phyloP scores from a whole-genome alignment of 2,888 invertebrate species.

The Tenthredo distinguenda region DNA sequence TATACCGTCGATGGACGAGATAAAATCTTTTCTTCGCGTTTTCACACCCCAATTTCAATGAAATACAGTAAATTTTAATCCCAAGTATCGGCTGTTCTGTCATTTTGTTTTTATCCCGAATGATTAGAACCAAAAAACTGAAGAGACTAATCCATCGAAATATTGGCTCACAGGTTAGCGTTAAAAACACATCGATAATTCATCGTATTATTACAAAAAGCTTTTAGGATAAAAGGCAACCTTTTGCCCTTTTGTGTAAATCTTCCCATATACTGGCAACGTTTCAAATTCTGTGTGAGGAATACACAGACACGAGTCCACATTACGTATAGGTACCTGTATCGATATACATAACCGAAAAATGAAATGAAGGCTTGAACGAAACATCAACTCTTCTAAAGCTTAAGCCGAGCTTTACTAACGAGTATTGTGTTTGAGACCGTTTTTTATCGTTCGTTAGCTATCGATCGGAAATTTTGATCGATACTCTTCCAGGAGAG shows the following conservation, averaged over 20 bases:
- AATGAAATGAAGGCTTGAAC: background rate
- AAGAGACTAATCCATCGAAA: constrained; percentile 18
- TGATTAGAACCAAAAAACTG: background rate
- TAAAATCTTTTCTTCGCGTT: background rate
- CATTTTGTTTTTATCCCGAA: background rate
- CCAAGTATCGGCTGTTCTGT: background rate
- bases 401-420: background rate
- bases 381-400: background rate
- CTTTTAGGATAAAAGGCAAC: constrained; percentile 39
- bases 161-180: constrained; percentile 18
- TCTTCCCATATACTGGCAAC: constrained; percentile 29
- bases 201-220: constrained; percentile 43
- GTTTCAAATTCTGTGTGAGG: constrained; percentile 18
- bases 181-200: constrained; percentile 37
- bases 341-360: background rate
- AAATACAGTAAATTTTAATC: background rate
- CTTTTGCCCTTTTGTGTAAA: constrained; percentile 38
- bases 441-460: background rate
- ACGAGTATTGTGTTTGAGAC: background rate
- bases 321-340: background rate
- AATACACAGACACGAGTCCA: background rate
- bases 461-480: background rate
- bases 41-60: background rate
- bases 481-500: background rate
- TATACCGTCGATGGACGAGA: background rate